Percentiles rank a stretch among this genome's conserved stretches.
These are phyloP conservation scores for Ctenochaetus hawaiiensis DNA, from an alignment of 2,797 vertebrate species.

Conservation along the genomic window DNA sequence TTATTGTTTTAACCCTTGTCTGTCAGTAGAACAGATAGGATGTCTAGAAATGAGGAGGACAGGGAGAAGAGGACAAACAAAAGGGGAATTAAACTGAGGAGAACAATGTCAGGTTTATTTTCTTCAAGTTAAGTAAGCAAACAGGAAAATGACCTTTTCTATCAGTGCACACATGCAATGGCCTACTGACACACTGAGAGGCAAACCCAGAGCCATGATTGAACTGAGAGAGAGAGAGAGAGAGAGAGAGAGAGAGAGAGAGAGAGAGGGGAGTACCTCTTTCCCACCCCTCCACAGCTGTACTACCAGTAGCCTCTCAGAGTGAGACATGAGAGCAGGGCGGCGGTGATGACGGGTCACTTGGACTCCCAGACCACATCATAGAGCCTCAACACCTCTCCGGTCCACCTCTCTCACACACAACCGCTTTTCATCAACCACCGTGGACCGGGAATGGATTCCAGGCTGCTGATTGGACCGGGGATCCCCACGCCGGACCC, in stretches of 20 bases:
- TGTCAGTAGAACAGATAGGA: background rate
- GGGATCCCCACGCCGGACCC: conserved; percentile 67
- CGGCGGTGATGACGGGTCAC: conserved; percentile 41
- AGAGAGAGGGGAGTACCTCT: conserved; percentile 20
- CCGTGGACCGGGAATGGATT: conserved; percentile 67
- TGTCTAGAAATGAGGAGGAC: background rate
- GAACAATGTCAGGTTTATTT: background rate
- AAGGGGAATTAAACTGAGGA: background rate
- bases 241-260: conserved; percentile 24
- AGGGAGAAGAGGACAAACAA: background rate
- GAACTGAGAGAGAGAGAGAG: conserved; percentile 22
- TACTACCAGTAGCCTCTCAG: conserved; percentile 40
- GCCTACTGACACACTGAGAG: conserved; percentile 63
- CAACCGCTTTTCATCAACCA: background rate
- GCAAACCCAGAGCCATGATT: conserved; percentile 51
- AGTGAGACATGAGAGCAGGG: conserved; percentile 43
- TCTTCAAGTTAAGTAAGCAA: conserved; percentile 11
- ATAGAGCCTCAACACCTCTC: background rate
- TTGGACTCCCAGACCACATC: conserved; percentile 48
- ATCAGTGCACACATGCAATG: conserved; percentile 12
- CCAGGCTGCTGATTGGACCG: conserved; percentile 65
- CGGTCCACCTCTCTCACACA: conserved; percentile 26
- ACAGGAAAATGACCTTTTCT: background rate
- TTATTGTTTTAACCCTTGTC: background rate
- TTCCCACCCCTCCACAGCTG: conserved; percentile 57